Evolutionary conservation across 2,888 invertebrate species (phyloP).

Genomic region (Caenorhabditis doughertyi): DNA sequence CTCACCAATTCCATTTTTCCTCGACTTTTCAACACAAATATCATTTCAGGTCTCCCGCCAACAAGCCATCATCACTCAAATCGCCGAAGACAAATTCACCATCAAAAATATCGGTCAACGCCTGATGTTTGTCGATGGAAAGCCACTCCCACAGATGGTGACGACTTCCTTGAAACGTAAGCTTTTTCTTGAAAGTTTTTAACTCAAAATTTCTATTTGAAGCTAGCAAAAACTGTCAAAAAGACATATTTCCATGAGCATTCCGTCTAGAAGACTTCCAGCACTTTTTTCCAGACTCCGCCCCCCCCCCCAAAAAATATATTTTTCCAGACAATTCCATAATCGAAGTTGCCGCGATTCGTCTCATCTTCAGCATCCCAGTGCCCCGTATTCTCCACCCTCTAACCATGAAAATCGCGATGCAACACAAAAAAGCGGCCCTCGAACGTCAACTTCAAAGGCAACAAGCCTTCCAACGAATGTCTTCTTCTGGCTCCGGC

Average conservation of each 20-base stretch:
- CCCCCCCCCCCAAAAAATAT: neutral
- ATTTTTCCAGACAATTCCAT: constrained; percentile 89
- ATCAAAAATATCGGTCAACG: constrained; percentile 63
- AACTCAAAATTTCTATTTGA: no score
- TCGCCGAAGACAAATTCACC: constrained; percentile 14
- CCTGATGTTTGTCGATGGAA: constrained; percentile 59
- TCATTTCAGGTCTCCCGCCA: constrained; percentile 65
- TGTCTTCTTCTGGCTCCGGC: no score
- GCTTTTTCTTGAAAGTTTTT: neutral
- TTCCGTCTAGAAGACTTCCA: neutral
- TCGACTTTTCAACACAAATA: neutral
- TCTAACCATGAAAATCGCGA: constrained; percentile 6
- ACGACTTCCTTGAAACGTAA: constrained; percentile 30
- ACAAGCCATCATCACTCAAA: constrained; percentile 65
- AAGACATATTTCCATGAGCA: no score
- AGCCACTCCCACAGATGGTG: constrained; percentile 46
- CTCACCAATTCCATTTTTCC: no score
- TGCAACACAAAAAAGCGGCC: neutral
- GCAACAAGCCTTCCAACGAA: no score
- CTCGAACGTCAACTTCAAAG: no score
- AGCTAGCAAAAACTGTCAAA: no score
- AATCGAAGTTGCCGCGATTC: constrained; percentile 86
- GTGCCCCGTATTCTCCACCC: constrained; percentile 53
- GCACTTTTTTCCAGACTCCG: neutral
- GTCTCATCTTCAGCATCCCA: constrained; percentile 67